Conservation (phyloP, 2,888 invertebrate genomes). For the Nomada ruficornis region DNA sequence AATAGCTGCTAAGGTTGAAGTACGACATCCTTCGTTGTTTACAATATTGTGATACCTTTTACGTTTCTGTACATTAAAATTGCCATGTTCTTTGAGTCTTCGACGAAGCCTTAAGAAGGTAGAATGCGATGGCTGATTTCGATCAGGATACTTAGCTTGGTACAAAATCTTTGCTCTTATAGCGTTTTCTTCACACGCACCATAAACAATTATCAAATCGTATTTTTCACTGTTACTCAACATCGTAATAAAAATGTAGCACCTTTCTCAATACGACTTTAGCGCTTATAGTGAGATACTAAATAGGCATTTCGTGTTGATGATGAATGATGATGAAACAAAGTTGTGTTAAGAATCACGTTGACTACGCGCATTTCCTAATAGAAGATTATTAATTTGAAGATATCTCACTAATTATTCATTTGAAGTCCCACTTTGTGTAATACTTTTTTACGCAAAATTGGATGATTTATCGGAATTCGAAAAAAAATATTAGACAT, state of each 20-base stretch:
- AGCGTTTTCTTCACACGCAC: constrained; percentile 12
- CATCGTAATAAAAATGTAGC: constrained; percentile 5
- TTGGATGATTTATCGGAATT: too few species aligned
- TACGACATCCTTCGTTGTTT: not conserved
- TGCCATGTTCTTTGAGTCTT: constrained; percentile 3
- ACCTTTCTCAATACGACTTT: constrained; percentile 8
- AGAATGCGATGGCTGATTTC: constrained; percentile 19
- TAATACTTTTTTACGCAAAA: too few species aligned
- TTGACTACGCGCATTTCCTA: too few species aligned
- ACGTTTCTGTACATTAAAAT: constrained; percentile 12
- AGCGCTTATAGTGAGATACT: not conserved
- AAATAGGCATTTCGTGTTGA: constrained; percentile 11
- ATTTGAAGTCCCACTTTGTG: too few species aligned
- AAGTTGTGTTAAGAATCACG: too few species aligned
- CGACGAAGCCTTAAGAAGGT: constrained; percentile 7
- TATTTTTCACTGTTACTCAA: constrained; percentile 8
- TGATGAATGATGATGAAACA: not conserved
- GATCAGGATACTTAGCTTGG: constrained; percentile 13
- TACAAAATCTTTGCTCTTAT: not conserved
- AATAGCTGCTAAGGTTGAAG: constrained; percentile 4
- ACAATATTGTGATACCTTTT: constrained; percentile 6
- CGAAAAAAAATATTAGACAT: too few species aligned
- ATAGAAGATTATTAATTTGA: too few species aligned
- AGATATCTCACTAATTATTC: too few species aligned
- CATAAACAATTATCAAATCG: constrained; percentile 16